phyloP scores from a whole-genome alignment of 2,888 invertebrate genomes.

The Leucoma salicis region DNA sequence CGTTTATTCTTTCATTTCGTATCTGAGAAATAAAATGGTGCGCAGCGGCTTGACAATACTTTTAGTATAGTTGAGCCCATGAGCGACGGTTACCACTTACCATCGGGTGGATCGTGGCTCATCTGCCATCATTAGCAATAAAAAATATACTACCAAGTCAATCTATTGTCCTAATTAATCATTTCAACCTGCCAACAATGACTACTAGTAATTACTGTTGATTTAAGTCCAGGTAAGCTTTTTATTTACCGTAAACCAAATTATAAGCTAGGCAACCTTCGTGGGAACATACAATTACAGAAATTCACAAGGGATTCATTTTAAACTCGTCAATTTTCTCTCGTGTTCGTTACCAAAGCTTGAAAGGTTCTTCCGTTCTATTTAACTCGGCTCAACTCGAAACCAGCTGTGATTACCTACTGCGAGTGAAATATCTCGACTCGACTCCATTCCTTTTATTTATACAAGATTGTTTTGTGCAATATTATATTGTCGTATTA shows the following conservation, averaged over 20 bases:
- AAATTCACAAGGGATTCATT: slow-evolving; percentile 15
- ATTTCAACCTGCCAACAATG: too few species aligned
- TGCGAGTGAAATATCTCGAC: slow-evolving; percentile 34
- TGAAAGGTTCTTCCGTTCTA: slow-evolving; percentile 44
- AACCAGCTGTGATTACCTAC: slow-evolving; percentile 21
- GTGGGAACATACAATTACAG: neutral
- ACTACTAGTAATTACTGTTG: too few species aligned
- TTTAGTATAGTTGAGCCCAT: too few species aligned
- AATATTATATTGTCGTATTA: neutral
- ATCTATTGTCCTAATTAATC: too few species aligned
- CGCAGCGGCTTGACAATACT: too few species aligned
- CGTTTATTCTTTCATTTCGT: too few species aligned
- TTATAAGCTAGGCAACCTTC: neutral
- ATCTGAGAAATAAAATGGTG: too few species aligned
- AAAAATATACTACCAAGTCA: too few species aligned
- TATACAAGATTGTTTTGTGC: slow-evolving; percentile 11
- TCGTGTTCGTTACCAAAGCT: slow-evolving; percentile 19
- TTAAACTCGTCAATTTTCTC: slow-evolving; percentile 31
- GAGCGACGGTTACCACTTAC: too few species aligned
- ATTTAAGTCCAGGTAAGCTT: too few species aligned
- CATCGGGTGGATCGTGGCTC: too few species aligned
- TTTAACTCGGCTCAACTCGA: slow-evolving; percentile 39
- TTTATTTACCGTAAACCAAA: neutral
- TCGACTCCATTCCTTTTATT: slow-evolving; percentile 40
- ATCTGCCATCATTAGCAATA: too few species aligned